Base-by-base conservation (phyloP, 92 coral and sea anemone species). In the Epizoanthus rinbou region DNA sequence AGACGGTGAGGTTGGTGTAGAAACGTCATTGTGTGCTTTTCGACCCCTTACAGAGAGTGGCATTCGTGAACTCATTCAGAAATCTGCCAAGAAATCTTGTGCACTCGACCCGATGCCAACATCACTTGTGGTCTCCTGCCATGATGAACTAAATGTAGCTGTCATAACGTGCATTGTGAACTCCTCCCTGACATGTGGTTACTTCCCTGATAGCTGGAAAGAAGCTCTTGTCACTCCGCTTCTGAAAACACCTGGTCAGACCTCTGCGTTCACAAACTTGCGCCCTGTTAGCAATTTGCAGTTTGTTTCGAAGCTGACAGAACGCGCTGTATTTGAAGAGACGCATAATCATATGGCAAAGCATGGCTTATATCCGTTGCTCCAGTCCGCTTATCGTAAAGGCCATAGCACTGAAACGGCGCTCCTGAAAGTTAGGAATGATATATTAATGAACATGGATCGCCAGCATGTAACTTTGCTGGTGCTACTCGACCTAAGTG, bases 101-200 rank as follows among this genome's bases (percentile, higher is more conserved):
- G 25, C n/a, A n/a, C 50, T 70, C 21, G 75, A 75, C n/a, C 81
- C 81, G 8, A 75, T 75, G 41, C 81, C 35, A n/a, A 75, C 81
- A n/a, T 57, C 81, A 54, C 22, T 75, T 17, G 13, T 75, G 33
- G 64, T 57, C 11, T 39, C 8, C 67, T 52, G 81, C 37, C 66
- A 56, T 18, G 64, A 75, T 8, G 80, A 47, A 5, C 19, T 74
- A n/a, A n/a, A n/a, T 45, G 50, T 43, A 43, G 7, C 50, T 43
- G 50, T 43, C 50, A 43, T 43, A 43, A 43, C 50, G 50, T 43
- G 50, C 50, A 43, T 43, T 8, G 50, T 43, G 50, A 43, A 43
- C 50, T 43, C 50, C 59, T 74, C 57, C 60, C 60, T 23, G 19
- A 25, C 18, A n/a, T 43, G 50, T 43, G 50, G 50, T 6, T 43